Evolutionary conservation across 2,113 vertebrate genomes (phyloP), one percentile per base, ranked within the genome.

Genomic region (Coryphaenoides rupestris): DNA sequence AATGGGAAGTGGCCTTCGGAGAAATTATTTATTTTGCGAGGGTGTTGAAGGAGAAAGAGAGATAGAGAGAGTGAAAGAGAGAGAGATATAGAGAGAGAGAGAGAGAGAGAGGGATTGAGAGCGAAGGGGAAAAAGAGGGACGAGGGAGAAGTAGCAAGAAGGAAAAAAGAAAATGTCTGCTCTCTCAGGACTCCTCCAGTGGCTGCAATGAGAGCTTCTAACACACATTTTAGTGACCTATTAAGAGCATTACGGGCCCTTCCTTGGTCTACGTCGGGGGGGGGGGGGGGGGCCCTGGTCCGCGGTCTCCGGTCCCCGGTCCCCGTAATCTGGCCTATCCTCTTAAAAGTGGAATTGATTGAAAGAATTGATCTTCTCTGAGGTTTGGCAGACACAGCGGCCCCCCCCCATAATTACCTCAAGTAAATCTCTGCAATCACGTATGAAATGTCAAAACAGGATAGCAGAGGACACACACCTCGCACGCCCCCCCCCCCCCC

Each of bases 301-400:
- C n/a, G n/a, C n/a, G n/a, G n/a, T n/a, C n/a, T n/a, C n/a, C n/a
- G n/a, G n/a, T n/a, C 79, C 78, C 77, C 83, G 72, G 80, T 78
- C 67, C 68, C 74, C 64, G 82, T 87, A 88, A 89, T 87, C 84
- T 86, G 82, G 84, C 75, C 86, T 84, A 87, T 89, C 87, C 88
- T 89, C 85, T 89, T 89, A 86, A 90, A 90, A 89, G 84, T 83
- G 78, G 78, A 87, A 89, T 89, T 89, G 89, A 89, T 88, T 87
- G 86, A 86, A 90, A 81, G 63, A 88, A 90, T 90, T 91, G 90
- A 91, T 91, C 84, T 78, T 81, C 64, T 67, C 77, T 47, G 70
- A n/a, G 83, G 81, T 83, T 33, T 86, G 78, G 78, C 85, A 87
- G 86, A 87, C 85, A 83, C 58, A 75, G 83, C 72, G n/a, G n/a